Percentiles rank a stretch among this genome's conserved stretches.
Conservation (phyloP, 2,888 invertebrate genomes). For the Nemapogon koenigi region DNA sequence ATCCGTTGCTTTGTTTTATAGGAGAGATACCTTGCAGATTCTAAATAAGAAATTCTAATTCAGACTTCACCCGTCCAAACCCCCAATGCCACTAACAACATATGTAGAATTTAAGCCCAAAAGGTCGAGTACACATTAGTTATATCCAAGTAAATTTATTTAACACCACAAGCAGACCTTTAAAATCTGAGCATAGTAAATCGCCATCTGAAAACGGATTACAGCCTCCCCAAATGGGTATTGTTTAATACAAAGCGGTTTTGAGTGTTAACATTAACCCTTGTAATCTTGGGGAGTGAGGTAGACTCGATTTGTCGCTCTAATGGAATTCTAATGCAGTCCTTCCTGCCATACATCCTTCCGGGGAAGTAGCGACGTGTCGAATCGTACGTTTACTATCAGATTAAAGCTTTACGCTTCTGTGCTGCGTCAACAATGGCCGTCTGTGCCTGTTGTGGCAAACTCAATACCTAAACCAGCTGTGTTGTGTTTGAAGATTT, state of each 20-base stretch:
- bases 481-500: too few species aligned
- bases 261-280: conserved; percentile 4
- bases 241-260: conserved; percentile 9
- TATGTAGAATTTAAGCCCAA: too few species aligned
- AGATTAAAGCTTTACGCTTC: conserved; percentile 1
- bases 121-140: background rate
- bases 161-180: background rate
- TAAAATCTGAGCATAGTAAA: background rate
- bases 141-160: background rate
- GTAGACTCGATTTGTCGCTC: conserved; percentile 8
- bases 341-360: conserved; percentile 7
- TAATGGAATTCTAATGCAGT: conserved; percentile 10
- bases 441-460: too few species aligned
- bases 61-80: too few species aligned
- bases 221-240: background rate
- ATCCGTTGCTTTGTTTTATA: too few species aligned
- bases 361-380: background rate
- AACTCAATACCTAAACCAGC: too few species aligned
- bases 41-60: too few species aligned
- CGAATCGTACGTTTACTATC: conserved; percentile 4
- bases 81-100: too few species aligned
- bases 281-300: conserved; percentile 7
- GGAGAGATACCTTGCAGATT: too few species aligned
- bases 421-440: too few species aligned
- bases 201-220: conserved; percentile 8